Base-by-base conservation (phyloP, 2,888 invertebrate genomes). In the Drosophila siamana region DNA sequence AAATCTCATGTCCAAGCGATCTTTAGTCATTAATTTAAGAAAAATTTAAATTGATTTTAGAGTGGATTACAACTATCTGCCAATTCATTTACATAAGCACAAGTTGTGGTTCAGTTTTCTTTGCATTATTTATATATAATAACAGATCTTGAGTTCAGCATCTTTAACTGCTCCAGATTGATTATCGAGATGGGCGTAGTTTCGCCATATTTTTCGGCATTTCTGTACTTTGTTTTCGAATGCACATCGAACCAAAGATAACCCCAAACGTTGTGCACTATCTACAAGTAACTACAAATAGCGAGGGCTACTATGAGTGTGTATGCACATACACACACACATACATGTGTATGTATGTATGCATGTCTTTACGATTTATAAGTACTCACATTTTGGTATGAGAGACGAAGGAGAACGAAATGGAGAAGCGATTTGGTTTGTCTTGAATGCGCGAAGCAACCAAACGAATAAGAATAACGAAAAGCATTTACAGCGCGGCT, bases 401-500 rank as follows among this genome's bases (percentile, higher is more conserved):
- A 15, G 36, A 33, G 13, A 50, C 11, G 1, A 26, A 16, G 54
- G 9, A 5, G 33, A 55, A 43, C 13, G 6, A 38, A 19, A 43
- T 5, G 16, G 15, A 24, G 55, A 33, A 69, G 44, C 24, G 47
- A 54, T 75, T 75, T 56, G 59, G 16, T 48, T 62, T 61, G 33
- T 33, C 33, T 56, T 38, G 19, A 47, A 51, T 55, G 55, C 66
- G 51, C 47, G 52, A 28, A 52, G 64, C 51, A 61, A 30, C 40
- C 57, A 68, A 60, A 47, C 26, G 51, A 55, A 62, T 57, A 54
- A 65, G 69, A 73, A 81, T 63, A 65, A 75, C 65, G 64, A 70
- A 75, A 66, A 67, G 46, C 70, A 70, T 70, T 75, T 79, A 64
- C 67, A 77, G 59, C 66, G 61, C 75, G 66, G 68, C 80, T 77